Evolutionary conservation across 2,797 vertebrate genomes (phyloP).

Genomic region (Apodemus agrarius): DNA sequence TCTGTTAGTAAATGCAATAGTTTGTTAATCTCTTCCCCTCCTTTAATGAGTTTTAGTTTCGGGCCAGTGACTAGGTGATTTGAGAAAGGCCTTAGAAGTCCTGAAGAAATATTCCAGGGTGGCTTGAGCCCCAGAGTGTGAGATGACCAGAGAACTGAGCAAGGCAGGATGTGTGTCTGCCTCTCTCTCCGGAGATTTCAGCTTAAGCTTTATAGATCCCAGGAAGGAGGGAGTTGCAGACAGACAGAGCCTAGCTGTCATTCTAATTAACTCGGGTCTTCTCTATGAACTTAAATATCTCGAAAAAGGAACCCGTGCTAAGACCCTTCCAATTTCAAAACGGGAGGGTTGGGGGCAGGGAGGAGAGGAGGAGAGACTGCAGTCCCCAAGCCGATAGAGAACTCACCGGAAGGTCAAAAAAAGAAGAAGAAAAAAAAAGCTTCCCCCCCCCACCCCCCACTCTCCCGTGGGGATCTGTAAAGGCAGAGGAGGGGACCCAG

Average conservation of each 20-base stretch:
- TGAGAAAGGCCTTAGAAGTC: background rate
- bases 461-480: background rate
- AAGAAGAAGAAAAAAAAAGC: background rate
- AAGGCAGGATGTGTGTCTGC: background rate
- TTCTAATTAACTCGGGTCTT: conserved; percentile 24
- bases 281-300: conserved; percentile 29
- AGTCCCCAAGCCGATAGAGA: conserved; percentile 15
- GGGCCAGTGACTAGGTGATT: background rate
- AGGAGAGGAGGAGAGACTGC: background rate
- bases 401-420: conserved; percentile 57
- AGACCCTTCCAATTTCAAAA: background rate
- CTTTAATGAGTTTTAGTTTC: background rate
- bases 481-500: background rate
- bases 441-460: too few species aligned
- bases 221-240: background rate
- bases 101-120: background rate
- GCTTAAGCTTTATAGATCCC: background rate
- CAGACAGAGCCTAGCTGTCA: background rate
- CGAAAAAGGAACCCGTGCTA: background rate
- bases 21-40: background rate
- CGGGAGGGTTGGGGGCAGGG: background rate
- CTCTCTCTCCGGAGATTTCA: background rate
- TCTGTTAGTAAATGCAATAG: background rate
- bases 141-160: background rate
- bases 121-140: background rate